Base-by-base conservation (phyloP, 2,888 invertebrate genomes). In the Dasysyrphus tricinctus region DNA sequence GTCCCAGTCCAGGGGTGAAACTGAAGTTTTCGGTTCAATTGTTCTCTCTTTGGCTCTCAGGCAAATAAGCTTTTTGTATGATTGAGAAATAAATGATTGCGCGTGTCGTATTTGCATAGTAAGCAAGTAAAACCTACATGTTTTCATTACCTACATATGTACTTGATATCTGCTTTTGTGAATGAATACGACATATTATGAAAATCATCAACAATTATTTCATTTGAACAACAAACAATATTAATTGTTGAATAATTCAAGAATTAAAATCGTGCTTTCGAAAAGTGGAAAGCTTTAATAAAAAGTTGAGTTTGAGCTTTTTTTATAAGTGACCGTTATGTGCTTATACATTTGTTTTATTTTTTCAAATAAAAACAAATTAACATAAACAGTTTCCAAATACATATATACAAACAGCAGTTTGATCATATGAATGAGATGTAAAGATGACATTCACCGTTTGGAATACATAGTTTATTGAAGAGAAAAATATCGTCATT, bases 61-160 rank as follows among this genome's bases (percentile, higher is more conserved):
- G 11, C n/a, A 42, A 44, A 49, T 24, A 74, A 79, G 79, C 79
- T 79, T 83, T 83, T 54, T 24, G 4, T 47, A 14, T 47, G 74
- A 76, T 63, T 79, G 75, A 75, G 44, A 5, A 74, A 32, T 37
- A 29, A 24, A 16, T 19, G 14, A 75, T 56, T 79, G 83, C 79
- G 83, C 79, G 47, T 79, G 79, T 69, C 39, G 7, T 69, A 39
- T 39, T 49, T 67, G n/a, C n/a, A 44, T 47, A 16, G 47, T 47
- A 16, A 47, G 44, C 9, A 54, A 16, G 37, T 34, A 19, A 69
- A 32, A 19, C 12, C 11, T 42, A 42, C n/a, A 57, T 69, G 34
- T 44, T 82, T 78, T 16, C 51, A 16, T 51, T 39, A 63, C 11
- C 3, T 44, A 14, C 14, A 42, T 37, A 16, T 14, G 6, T 49